Base-by-base conservation (phyloP, 2,797 vertebrate species). In the Capromys pilorides region DNA sequence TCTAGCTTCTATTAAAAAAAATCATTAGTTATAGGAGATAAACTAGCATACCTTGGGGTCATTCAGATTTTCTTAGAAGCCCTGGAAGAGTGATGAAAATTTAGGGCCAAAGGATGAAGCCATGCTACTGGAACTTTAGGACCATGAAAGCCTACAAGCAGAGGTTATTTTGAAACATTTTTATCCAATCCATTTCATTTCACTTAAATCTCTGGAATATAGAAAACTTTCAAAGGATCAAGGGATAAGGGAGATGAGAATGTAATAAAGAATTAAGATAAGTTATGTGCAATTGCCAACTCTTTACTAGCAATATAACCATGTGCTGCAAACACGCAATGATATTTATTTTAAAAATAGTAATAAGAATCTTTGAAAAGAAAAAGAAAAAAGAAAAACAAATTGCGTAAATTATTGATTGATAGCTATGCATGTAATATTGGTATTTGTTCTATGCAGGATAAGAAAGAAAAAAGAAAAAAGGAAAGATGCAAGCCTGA, bases 21-120 rank as follows among this genome's bases (percentile, higher is more conserved):
- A 41, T 49, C 21, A 59, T 26, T 64, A 10, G 2, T 51, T 16
- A 61, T 64, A 22, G 5, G 13, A 8, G 36, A 82, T 78, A 41
- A 45, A 12, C 49, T 88, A 66, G n/a, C 33, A 7, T 66, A 19
- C 10, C 13, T 90, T 16, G 31, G 59, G 51, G 19, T 41, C 9
- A 49, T 62, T 87, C 84, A 82, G 28, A 73, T 10, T 92, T 87
- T 80, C 41, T 83, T 84, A 87, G 28, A 94, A 86, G 59, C 93
- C 28, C 8, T 87, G 28, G 33, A 83, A 86, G 7, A 81, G 54
- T 21, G 24, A 87, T 71, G 3, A 69, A 5, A 90, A 66, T 31
- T 21, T 19, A 45, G 77, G 54, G 59, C 33, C 4, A 33, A 14
- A 82, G 7, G 18, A 57, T 39, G 10, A 87, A 62, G 9, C 19